Base-by-base conservation (phyloP, 2,888 invertebrate species). In the Geophilus truncorum region DNA sequence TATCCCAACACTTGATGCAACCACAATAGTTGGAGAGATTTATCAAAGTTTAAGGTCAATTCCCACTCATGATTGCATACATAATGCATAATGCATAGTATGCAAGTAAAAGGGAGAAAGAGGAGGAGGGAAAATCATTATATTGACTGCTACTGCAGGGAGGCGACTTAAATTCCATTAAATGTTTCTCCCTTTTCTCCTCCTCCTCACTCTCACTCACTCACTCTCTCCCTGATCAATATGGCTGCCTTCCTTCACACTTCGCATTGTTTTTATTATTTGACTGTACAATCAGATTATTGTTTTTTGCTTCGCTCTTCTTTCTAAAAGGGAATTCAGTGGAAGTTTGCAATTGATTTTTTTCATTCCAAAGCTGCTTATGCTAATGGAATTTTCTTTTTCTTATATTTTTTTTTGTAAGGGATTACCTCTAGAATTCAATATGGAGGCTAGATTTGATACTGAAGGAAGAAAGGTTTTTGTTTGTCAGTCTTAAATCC, bases 101-200 rank as follows among this genome's bases (percentile, higher is more conserved):
- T 70, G 70, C 70, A 70, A 70, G 70, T 70, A 70, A 70, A 70
- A 28, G 70, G 70, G 70, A 25, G 70, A 51, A 32, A 32, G 70
- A 70, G 25, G 70, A 15, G 70, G 28, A 23, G 70, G 23, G 28
- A 70, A 51, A 70, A 70, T 70, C 70, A 70, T 70, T 70, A 70
- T 70, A 70, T 70, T 70, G 70, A 70, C 70, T 70, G 70, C 70
- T 25, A 70, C 70, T 28, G 28, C 12, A 25, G 70, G 70, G 70
- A 70, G 70, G 70, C 70, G 70, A 28, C 70, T 70, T 70, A 70
- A 70, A 70, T 70, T 70, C 70, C 70, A 70, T 70, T 70, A 70
- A 70, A 70, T 70, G 70, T 70, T 70, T 70, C 70, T 62, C 15
- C 45, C 62, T 70, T 70, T 70, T 28, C 28, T 28, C 28, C 25